Conservation (phyloP, 2,888 invertebrate species). For the Monopis laevigella region DNA sequence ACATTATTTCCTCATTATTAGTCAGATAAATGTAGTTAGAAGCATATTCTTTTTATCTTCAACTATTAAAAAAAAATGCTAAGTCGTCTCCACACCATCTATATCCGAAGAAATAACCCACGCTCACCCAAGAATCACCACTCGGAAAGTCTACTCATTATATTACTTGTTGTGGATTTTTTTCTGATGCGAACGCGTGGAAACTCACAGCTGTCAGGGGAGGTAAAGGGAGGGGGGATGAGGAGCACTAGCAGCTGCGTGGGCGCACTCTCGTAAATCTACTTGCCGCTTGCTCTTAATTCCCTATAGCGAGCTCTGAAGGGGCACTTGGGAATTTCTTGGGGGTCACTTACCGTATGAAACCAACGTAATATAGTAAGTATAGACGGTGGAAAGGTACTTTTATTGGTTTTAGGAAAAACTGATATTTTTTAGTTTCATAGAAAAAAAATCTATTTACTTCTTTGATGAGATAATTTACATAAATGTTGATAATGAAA, state of each 20-base stretch:
- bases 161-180: conserved; percentile 15
- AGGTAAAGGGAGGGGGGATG: background rate
- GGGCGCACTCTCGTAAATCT: conserved; percentile 2
- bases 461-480: too few relatives aligned
- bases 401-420: too few relatives aligned
- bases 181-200: conserved; percentile 13
- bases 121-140: conserved; percentile 15
- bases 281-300: background rate
- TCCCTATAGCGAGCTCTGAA: conserved; percentile 8
- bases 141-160: conserved; percentile 16
- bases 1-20: too few relatives aligned
- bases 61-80: background rate
- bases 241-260: conserved; percentile 9
- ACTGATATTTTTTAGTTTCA: too few relatives aligned
- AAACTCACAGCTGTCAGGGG: conserved; percentile 13
- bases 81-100: conserved; percentile 5
- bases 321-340: background rate
- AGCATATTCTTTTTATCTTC: too few relatives aligned
- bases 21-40: too few relatives aligned
- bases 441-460: too few relatives aligned
- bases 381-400: too few relatives aligned
- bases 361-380: too few relatives aligned
- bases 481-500: too few relatives aligned
- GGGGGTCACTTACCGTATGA: too few relatives aligned
- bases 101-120: conserved; percentile 11